A percentile compares a stretch with the other conserved stretches of the same genome.
Conservation (phyloP, 2,888 invertebrate species). For the Quadriops clusia region DNA sequence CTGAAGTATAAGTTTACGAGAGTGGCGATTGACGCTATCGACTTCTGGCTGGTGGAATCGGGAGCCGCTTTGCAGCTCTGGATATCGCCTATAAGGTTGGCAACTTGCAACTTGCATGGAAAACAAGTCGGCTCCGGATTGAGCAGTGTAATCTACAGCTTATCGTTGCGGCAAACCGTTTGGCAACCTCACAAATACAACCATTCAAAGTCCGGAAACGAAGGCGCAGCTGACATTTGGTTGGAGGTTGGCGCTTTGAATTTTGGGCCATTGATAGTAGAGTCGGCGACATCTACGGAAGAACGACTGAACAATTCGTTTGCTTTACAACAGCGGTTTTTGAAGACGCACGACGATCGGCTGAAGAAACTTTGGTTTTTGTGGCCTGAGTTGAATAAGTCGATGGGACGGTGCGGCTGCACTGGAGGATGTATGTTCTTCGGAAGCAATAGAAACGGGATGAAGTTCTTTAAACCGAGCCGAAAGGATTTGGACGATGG, state of each 20-base stretch:
- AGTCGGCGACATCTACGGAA: conserved; percentile 70
- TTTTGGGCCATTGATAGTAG: conserved; percentile 81
- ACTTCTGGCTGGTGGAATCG: conserved; percentile 76
- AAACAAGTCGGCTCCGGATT: conserved; percentile 81
- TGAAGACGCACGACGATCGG: conserved; percentile 72
- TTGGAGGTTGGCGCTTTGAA: conserved; percentile 83
- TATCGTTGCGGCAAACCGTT: conserved; percentile 31
- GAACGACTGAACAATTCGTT: conserved; percentile 61
- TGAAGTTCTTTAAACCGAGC: conserved; percentile 77
- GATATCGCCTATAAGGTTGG: conserved; percentile 74
- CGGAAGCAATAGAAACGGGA: conserved; percentile 81
- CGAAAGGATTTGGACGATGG: conserved; percentile 71
- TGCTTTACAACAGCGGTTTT: conserved; percentile 66
- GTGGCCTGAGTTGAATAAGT: conserved; percentile 63
- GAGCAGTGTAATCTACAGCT: conserved; percentile 58
- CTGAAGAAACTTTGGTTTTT: conserved; percentile 87
- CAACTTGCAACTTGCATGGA: conserved; percentile 92
- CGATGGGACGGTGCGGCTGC: conserved; percentile 74
- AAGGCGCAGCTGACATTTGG: conserved; percentile 61
- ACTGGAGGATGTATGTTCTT: conserved; percentile 93
- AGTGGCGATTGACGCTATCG: conserved; percentile 76
- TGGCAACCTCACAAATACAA: conserved; percentile 36
- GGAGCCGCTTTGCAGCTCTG: conserved; percentile 12
- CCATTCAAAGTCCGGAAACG: conserved; percentile 30
- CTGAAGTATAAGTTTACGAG: conserved; percentile 90